These are phyloP conservation scores for Diloba caeruleocephala DNA, from an alignment of 2,888 invertebrate species.

Conservation along the genomic window DNA sequence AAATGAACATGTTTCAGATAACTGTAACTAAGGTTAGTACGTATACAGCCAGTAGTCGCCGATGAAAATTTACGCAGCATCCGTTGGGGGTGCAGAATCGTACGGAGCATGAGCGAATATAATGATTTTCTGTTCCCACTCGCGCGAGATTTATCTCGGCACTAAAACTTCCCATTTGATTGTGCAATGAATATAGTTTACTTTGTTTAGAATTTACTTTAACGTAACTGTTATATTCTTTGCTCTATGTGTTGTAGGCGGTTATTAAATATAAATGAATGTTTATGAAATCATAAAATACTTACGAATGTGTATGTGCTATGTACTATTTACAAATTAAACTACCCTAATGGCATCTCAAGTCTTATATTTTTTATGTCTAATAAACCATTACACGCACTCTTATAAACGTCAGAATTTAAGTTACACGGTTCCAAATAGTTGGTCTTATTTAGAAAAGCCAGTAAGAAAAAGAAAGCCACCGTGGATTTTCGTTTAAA, in stretches of 20 bases:
- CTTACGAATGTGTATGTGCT: too few species aligned
- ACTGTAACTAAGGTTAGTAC: conserved; percentile 19
- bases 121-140: conserved; percentile 81
- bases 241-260: neutral
- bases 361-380: too few species aligned
- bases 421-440: too few species aligned
- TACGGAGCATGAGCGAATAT: conserved; percentile 85
- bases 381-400: too few species aligned
- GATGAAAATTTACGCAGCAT: conserved; percentile 71
- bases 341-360: too few species aligned
- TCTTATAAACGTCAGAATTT: too few species aligned
- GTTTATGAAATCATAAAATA: too few species aligned
- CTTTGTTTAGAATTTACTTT: conserved; percentile 4
- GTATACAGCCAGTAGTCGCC: conserved; percentile 14
- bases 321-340: too few species aligned
- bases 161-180: conserved; percentile 24
- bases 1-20: conserved; percentile 61
- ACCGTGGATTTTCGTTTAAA: too few species aligned
- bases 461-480: too few species aligned
- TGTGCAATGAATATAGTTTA: conserved; percentile 10
- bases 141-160: conserved; percentile 60
- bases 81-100: conserved; percentile 60
- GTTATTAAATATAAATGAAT: too few species aligned
- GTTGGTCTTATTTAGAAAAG: too few species aligned
- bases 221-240: neutral